phyloP scores from a whole-genome alignment of 2,888 invertebrate genomes.

The Aleiodes testaceus region DNA sequence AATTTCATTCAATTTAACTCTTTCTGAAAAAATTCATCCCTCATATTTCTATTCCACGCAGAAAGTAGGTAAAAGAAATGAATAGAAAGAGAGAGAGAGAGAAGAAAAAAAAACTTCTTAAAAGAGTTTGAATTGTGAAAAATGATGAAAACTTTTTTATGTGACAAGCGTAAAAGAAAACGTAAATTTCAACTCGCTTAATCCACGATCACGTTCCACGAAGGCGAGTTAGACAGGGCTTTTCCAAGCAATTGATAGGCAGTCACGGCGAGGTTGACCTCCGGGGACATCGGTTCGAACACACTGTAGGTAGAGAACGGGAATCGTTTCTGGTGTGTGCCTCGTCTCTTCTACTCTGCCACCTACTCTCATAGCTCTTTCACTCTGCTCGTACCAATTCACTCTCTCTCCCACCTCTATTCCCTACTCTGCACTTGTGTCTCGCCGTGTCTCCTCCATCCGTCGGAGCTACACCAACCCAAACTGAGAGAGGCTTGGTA shows the following conservation, averaged over 20 bases:
- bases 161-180: conserved; percentile 28
- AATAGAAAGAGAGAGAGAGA: background rate
- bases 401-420: background rate
- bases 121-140: conserved; percentile 25
- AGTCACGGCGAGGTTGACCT: conserved; percentile 63
- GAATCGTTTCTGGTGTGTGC: conserved; percentile 31
- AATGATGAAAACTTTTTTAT: conserved; percentile 34
- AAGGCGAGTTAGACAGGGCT: conserved; percentile 57
- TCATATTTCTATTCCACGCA: too few relatives aligned
- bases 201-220: conserved; percentile 56
- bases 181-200: conserved; percentile 49
- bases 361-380: conserved; percentile 28
- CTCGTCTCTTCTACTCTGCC: conserved; percentile 31
- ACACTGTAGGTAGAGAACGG: conserved; percentile 31
- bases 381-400: conserved; percentile 36
- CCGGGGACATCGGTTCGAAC: conserved; percentile 61
- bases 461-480: conserved; percentile 56
- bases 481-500: conserved; percentile 49
- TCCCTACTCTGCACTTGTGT: conserved; percentile 11
- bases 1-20: too few relatives aligned
- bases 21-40: too few relatives aligned
- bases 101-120: background rate
- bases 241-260: conserved; percentile 60
- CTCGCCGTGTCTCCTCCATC: conserved; percentile 40
- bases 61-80: too few relatives aligned